These are phyloP conservation scores for Zele albiditarsus DNA, from an alignment of 2,888 invertebrate species.

Conservation along the genomic window DNA sequence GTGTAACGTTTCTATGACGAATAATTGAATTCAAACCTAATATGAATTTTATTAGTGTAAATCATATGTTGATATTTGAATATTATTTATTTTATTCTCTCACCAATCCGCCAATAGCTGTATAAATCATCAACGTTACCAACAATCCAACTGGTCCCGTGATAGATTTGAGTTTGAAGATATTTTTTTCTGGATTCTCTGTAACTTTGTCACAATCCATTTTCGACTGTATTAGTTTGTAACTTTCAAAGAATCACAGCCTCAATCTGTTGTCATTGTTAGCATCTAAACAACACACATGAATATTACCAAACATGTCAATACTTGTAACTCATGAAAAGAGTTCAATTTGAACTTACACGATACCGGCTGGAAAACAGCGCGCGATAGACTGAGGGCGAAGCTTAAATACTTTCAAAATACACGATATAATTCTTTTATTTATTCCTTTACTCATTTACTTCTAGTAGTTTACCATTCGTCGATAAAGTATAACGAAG, in stretches of 20 bases:
- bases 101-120: conserved; percentile 87
- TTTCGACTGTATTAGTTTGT: too few species aligned
- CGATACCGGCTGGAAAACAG: neutral
- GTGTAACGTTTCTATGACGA: neutral
- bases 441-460: neutral
- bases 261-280: neutral
- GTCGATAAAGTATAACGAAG: neutral
- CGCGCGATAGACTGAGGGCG: neutral
- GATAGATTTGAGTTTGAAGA: conserved; percentile 77
- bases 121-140: conserved; percentile 84
- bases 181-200: conserved; percentile 8
- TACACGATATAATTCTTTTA: neutral
- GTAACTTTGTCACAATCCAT: neutral
- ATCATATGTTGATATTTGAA: neutral
- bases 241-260: too few species aligned
- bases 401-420: neutral
- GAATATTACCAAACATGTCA: neutral
- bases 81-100: conserved; percentile 65
- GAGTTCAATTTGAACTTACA: neutral
- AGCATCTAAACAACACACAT: neutral
- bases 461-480: neutral
- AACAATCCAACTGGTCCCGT: conserved; percentile 84
- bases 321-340: neutral
- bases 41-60: neutral
- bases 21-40: neutral